Percentiles rank a stretch among this genome's conserved stretches.
Conservation (phyloP, 2,888 invertebrate genomes). For the Limnephilus auricula region DNA sequence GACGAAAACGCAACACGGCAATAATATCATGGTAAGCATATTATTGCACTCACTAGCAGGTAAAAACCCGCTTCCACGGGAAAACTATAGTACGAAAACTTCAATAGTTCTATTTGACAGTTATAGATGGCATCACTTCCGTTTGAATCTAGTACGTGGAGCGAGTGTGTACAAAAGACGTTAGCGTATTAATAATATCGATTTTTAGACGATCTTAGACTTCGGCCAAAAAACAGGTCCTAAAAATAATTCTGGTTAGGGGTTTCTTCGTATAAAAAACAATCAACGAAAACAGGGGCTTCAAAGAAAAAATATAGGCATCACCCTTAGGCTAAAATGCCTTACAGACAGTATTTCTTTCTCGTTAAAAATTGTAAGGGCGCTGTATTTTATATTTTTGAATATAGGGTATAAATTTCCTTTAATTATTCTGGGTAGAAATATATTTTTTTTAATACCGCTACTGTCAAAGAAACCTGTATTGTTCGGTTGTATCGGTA, state of each 20-base stretch:
- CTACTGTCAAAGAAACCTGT: not conserved
- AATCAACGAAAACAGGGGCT: not conserved
- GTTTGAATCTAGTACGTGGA: no score
- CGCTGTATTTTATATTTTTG: not conserved
- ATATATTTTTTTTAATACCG: not conserved
- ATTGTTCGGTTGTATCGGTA: not conserved
- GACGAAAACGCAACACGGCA: no score
- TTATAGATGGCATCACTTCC: no score
- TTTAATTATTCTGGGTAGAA: not conserved
- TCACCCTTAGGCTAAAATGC: not conserved
- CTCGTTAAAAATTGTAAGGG: not conserved
- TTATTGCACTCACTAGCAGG: not conserved
- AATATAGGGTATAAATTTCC: not conserved
- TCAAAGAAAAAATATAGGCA: not conserved
- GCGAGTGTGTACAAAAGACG: no score
- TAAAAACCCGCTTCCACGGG: no score
- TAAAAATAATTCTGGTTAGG: not conserved
- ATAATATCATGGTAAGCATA: no score
- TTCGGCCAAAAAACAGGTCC: not conserved
- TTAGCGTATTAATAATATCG: no score
- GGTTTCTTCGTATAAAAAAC: not conserved
- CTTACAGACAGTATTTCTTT: not conserved
- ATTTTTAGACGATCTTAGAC: not conserved
- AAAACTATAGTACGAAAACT: no score
- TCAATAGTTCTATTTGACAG: no score